A percentile compares a stretch with the other conserved stretches of the same genome.
Evolutionary conservation across 1,140 invertebrate genomes (phyloP).

Genomic region (Zophobas atratus): DNA sequence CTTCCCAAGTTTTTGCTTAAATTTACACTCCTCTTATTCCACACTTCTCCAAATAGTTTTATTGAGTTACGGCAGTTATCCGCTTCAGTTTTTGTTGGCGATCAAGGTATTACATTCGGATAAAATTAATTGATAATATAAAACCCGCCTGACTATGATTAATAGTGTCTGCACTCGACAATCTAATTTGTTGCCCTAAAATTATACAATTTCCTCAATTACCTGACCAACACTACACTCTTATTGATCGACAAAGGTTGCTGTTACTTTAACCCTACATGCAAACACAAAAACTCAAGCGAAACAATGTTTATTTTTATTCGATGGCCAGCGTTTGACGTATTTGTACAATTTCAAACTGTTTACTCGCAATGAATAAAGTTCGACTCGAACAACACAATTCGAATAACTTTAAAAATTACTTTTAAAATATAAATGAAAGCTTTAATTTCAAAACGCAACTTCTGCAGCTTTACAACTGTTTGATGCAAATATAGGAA

Average conservation of each 20-base stretch:
- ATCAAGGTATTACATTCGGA: constrained; percentile 12
- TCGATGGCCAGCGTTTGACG: neutral
- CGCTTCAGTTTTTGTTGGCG: constrained; percentile 13
- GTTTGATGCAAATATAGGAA: no score
- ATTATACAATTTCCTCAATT: constrained; percentile 14
- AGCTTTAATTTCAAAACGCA: no score
- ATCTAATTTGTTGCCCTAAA: constrained; percentile 12
- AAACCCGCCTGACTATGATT: constrained; percentile 10
- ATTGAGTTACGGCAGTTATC: neutral
- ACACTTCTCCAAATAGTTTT: constrained; percentile 15
- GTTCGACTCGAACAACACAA: no score
- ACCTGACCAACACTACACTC: constrained; percentile 5
- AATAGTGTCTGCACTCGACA: constrained; percentile 19
- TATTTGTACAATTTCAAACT: neutral
- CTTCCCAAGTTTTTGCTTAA: constrained; percentile 36
- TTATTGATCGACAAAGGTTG: constrained; percentile 1
- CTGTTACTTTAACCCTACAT: neutral
- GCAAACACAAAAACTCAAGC: neutral
- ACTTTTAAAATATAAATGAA: no score
- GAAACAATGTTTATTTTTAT: neutral
- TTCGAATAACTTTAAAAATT: no score
- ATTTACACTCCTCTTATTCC: constrained; percentile 30
- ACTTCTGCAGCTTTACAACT: no score
- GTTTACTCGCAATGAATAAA: no score
- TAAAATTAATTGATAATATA: constrained; percentile 34